phyloP scores from a whole-genome alignment of 2,888 invertebrate species.

The Nematopogon swammerdamellus region DNA sequence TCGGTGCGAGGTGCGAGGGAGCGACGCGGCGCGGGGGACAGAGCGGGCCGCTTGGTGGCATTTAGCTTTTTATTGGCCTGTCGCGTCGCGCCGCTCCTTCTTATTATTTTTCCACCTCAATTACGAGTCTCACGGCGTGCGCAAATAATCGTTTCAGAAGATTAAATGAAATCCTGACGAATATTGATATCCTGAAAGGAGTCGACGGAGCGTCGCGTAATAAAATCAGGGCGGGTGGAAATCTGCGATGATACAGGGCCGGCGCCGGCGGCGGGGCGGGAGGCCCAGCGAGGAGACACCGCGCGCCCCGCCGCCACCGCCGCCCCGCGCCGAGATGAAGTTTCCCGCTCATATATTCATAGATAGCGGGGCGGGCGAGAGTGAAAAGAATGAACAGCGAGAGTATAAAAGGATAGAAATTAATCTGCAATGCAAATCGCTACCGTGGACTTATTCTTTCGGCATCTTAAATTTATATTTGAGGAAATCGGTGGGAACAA shows the following conservation, averaged over 20 bases:
- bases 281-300: background rate
- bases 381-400: constrained; percentile 10
- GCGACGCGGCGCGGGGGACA: constrained; percentile 10
- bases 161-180: constrained; percentile 36
- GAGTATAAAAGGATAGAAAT: constrained; percentile 39
- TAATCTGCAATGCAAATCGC: constrained; percentile 41
- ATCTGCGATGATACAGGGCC: constrained; percentile 3
- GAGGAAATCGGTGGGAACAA: background rate
- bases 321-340: no score
- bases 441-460: background rate
- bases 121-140: constrained; percentile 33
- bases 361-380: background rate
- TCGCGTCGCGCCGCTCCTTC: constrained; percentile 43
- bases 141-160: constrained; percentile 38
- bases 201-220: constrained; percentile 15
- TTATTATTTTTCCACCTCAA: constrained; percentile 41
- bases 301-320: background rate
- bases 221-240: constrained; percentile 8
- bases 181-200: constrained; percentile 28
- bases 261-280: background rate
- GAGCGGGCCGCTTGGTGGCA: constrained; percentile 36
- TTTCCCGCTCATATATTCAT: background rate
- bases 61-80: constrained; percentile 35
- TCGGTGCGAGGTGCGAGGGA: background rate
- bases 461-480: background rate